Evolutionary conservation across 2,888 invertebrate species (phyloP).

Genomic region (Icerya purchasi): DNA sequence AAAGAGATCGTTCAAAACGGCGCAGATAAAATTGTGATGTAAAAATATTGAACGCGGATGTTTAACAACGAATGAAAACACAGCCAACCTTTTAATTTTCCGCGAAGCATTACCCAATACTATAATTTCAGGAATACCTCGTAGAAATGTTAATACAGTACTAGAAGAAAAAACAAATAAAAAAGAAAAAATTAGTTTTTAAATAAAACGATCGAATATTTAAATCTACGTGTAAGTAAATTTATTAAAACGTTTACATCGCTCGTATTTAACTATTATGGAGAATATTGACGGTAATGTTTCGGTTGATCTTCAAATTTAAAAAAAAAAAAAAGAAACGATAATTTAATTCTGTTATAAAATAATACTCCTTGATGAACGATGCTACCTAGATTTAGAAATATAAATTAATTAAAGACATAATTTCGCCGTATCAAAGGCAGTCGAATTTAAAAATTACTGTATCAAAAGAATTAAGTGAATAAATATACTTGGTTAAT

Average conservation of each 20-base stretch:
- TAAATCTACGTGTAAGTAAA: too few relatives aligned
- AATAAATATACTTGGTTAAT: slow-evolving; percentile 39
- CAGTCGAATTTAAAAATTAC: background rate
- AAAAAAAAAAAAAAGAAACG: background rate
- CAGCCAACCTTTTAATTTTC: slow-evolving; percentile 46
- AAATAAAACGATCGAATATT: slow-evolving; percentile 1
- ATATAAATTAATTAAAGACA: too few relatives aligned
- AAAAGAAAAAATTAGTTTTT: background rate
- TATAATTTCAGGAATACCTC: slow-evolving; percentile 56
- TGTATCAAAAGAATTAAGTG: background rate
- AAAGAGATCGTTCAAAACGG: slow-evolving; percentile 72
- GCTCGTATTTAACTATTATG: too few relatives aligned
- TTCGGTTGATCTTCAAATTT: too few relatives aligned
- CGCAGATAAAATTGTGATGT: slow-evolving; percentile 69
- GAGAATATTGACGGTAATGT: too few relatives aligned
- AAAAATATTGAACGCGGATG: slow-evolving; percentile 61
- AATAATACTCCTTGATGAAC: too few relatives aligned
- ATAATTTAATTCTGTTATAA: background rate
- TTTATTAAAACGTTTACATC: too few relatives aligned
- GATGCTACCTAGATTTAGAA: too few relatives aligned
- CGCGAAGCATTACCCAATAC: slow-evolving; percentile 48
- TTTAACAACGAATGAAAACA: slow-evolving; percentile 67
- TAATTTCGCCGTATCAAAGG: too few relatives aligned
- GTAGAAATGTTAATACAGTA: slow-evolving; percentile 55
- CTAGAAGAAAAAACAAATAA: slow-evolving; percentile 29